Evolutionary conservation across 2,113 vertebrate genomes (phyloP).

Genomic region (Eurystomus gularis): DNA sequence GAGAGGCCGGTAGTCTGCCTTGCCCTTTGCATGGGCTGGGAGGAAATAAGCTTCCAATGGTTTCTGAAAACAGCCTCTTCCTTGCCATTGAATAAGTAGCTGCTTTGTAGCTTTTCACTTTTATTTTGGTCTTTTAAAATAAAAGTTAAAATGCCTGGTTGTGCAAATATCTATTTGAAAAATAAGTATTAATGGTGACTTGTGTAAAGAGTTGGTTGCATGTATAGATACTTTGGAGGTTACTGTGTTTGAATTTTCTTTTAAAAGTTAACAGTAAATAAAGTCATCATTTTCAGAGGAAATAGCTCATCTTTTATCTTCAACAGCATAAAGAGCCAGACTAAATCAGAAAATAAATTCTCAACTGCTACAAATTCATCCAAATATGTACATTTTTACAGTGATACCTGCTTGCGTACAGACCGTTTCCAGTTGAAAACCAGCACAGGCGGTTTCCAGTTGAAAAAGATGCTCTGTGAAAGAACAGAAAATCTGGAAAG

Average conservation of each 20-base stretch:
- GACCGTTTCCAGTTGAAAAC: neutral
- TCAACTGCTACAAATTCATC: neutral
- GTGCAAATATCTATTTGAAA: neutral
- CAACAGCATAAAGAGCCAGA: neutral
- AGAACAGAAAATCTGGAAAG: neutral
- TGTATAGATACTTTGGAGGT: neutral
- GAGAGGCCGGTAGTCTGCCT: neutral
- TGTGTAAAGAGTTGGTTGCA: neutral
- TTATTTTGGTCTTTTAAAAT: neutral
- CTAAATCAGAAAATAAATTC: neutral
- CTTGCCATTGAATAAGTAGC: neutral
- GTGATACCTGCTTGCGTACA: accelerated
- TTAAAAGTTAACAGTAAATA: neutral
- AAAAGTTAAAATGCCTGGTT: neutral
- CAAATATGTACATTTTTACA: neutral
- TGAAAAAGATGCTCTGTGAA: neutral
- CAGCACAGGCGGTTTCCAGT: neutral
- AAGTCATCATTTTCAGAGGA: neutral
- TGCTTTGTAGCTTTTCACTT: neutral
- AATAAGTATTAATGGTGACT: neutral
- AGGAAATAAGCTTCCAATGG: neutral
- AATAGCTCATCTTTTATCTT: neutral
- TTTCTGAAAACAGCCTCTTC: neutral
- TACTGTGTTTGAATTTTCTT: neutral
- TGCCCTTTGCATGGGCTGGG: accelerated